Conservation (phyloP, 2,113 vertebrate genomes). For the Petromus typicus region DNA sequence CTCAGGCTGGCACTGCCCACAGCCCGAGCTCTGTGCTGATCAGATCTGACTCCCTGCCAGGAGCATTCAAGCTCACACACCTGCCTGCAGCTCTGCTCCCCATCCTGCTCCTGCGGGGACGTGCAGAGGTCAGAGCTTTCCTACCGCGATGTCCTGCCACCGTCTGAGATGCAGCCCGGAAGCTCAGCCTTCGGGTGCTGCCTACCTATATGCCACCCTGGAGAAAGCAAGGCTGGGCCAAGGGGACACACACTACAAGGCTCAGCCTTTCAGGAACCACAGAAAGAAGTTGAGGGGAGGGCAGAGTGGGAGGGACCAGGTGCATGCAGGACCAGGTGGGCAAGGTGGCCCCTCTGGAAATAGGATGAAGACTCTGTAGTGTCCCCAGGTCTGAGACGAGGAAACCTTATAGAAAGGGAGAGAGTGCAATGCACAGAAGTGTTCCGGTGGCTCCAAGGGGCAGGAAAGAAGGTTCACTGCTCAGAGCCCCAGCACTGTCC, state of each 20-base stretch:
- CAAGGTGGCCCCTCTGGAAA: neutral
- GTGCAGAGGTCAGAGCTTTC: neutral
- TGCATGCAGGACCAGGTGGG: neutral
- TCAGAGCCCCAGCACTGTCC: neutral
- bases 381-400: neutral
- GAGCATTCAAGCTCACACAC: conserved; percentile 13
- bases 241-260: neutral
- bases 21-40: neutral
- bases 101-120: neutral
- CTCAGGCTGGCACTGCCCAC: neutral
- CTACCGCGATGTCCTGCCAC: accelerated
- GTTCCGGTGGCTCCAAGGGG: neutral
- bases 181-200: neutral
- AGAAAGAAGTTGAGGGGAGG: neutral
- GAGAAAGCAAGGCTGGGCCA: neutral
- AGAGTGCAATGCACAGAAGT: neutral
- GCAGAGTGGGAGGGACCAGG: neutral
- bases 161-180: neutral
- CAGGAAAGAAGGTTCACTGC: neutral
- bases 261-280: neutral
- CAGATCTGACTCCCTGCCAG: conserved; percentile 53
- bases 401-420: neutral
- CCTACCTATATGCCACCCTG: neutral
- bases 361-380: neutral
- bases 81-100: neutral